Base-by-base conservation (phyloP, 2,888 invertebrate genomes). In the Parochlus steinenii region DNA sequence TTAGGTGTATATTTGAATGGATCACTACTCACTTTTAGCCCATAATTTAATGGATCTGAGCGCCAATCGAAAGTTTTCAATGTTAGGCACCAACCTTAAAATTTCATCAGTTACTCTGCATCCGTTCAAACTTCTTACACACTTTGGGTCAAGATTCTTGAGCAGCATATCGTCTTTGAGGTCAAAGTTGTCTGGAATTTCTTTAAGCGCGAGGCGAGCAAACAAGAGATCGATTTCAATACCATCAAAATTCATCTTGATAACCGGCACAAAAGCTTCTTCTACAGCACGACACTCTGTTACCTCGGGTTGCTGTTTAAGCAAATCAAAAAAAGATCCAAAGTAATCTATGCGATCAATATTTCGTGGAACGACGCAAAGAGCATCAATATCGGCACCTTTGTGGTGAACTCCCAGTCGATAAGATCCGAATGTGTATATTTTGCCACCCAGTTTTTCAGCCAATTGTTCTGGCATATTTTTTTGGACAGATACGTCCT, bases 381-480 rank as follows among this genome's bases (percentile, higher is more conserved):
- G 59, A 0, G 97, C 95, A 65, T 98, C 98, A 48, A 99, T 98
- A 67, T 98, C 98, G 41, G 97, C 97, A 22, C 97, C 97, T 62
- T 85, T 79, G 48, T 90, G 90, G 55, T 95, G 95, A 6, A 97
- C 97, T 47, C 98, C 85, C 46, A 85, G 69, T 44, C 87, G 67
- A 55, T 97, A 98, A 37, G 97, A 97, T 29, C 98, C 98, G 60
- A 98, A 99, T n/a, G 97, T 98, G 54, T 90, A 98, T 41, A 98
- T 90, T 63, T 95, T 95, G 4, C 98, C 98, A 15, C 97, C 95
- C 39, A 95, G 82, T 44, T 76, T 75, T 37, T 89, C 87, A 2
- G 89, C 86, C 2, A 87, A 76, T 45, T 74, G 80, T 38, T 78
- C 75, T 5, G 97, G 93, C 76, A 97, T 86, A 58, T 92, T 92